Percentiles rank a stretch among this genome's conserved stretches.
Conservation (phyloP, 2,113 vertebrate species). For the Labrus mixtus region DNA sequence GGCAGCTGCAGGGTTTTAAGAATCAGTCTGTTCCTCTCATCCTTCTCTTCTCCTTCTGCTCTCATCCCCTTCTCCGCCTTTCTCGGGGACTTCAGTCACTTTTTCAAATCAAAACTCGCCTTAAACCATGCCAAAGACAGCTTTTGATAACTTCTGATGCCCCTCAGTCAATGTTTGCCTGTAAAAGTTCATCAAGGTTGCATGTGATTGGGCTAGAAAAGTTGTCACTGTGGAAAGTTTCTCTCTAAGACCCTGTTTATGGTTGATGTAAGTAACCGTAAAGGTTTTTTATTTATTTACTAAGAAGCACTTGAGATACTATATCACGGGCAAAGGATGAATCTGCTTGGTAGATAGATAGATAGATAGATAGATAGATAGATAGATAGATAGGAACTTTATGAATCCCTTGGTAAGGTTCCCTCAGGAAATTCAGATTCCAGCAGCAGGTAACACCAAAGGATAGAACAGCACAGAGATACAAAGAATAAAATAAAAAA, state of each 20-base stretch:
- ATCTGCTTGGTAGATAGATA: not conserved
- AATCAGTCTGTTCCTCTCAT: slow-evolving; percentile 75
- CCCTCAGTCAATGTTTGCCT: slow-evolving; percentile 31
- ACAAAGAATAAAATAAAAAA: no score
- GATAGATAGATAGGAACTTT: no score
- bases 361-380: no score
- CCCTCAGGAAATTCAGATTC: no score
- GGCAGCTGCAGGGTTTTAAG: slow-evolving; percentile 75
- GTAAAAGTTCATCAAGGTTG: slow-evolving; percentile 61
- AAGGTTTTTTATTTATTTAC: slow-evolving; percentile 5
- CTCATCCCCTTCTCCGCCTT: slow-evolving; percentile 45
- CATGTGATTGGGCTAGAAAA: slow-evolving; percentile 37
- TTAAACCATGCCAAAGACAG: slow-evolving; percentile 49
- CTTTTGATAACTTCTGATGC: slow-evolving; percentile 45
- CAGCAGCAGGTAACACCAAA: no score
- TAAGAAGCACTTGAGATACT: not conserved
- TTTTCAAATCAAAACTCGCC: slow-evolving; percentile 61
- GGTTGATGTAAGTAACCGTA: slow-evolving; percentile 29
- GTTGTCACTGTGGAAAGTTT: slow-evolving; percentile 48
- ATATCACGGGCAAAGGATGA: not conserved
- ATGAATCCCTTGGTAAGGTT: no score
- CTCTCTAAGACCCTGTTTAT: not conserved
- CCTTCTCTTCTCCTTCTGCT: slow-evolving; percentile 47
- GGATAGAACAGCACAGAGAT: no score
- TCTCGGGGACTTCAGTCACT: slow-evolving; percentile 49